These are phyloP conservation scores for Linepithema humile DNA, from an alignment of 1,140 invertebrate species.

Conservation along the genomic window DNA sequence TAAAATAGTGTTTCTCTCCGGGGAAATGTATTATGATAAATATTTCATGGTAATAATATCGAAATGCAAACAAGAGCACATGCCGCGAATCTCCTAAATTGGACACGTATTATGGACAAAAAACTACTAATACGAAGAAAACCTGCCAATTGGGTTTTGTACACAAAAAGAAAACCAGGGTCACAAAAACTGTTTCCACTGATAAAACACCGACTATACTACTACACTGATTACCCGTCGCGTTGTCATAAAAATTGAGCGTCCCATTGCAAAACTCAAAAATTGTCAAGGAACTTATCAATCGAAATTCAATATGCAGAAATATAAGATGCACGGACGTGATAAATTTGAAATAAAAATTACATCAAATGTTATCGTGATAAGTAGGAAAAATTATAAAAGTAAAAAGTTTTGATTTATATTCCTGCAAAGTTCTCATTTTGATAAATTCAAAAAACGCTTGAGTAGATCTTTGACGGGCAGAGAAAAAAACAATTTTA, in stretches of 20 bases:
- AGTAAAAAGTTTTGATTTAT: not conserved
- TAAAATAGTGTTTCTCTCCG: conserved; percentile 8
- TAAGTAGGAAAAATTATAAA: not conserved
- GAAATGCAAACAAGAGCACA: conserved; percentile 8
- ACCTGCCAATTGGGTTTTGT: conserved; percentile 67
- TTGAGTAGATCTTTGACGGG: conserved; percentile 36
- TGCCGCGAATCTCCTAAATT: conserved; percentile 54
- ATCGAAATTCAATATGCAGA: not conserved
- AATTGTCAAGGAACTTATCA: conserved; percentile 4
- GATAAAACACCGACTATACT: conserved; percentile 38
- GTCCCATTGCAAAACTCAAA: conserved; percentile 23
- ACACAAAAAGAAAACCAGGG: conserved; percentile 70
- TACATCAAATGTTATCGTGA: not conserved
- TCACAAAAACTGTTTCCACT: conserved; percentile 68
- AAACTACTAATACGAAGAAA: conserved; percentile 63
- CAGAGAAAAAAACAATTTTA: conserved; percentile 24
- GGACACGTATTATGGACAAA: conserved; percentile 42
- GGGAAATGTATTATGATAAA: conserved; percentile 2
- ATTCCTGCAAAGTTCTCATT: not conserved
- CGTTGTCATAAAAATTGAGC: conserved; percentile 23
- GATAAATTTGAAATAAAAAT: not conserved
- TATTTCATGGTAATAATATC: conserved; percentile 19
- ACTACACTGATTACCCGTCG: conserved; percentile 47
- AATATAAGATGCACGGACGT: not conserved
- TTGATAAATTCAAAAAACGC: conserved; percentile 15